Base-by-base conservation (phyloP, 2,888 invertebrate genomes). In the Bruchidius siliquastri region DNA sequence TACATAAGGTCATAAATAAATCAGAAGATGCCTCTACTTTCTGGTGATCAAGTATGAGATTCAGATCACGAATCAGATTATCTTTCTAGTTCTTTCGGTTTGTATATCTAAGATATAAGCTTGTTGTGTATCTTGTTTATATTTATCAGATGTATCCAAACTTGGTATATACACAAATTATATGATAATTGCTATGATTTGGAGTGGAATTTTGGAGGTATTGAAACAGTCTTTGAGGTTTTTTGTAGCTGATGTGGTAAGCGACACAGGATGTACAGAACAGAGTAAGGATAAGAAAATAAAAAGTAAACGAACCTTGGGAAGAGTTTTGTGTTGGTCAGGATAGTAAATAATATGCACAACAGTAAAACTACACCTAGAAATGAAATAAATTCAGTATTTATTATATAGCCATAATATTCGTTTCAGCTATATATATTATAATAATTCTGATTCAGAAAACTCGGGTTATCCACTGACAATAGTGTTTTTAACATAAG, bases 301-400 rank as follows among this genome's bases (percentile, higher is more conserved):
- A 77, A 73, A 77, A 72, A 72, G 74, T 73, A 76, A 76, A 82
- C 82, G 79, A 82, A 82, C 82, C 82, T 82, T 82, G 75, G 75
- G 79, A 76, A 78, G 75, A 77, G 70, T 76, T 79, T 79, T 75
- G 21, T 80, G 78, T 76, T 80, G 80, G 77, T 78, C 79, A 74
- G 80, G 81, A 81, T 79, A 81, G 81, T 81, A 83, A 81, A 79
- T 81, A 79, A 82, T 81, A 79, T 82, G 82, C 80, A 83, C 83
- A 79, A 83, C 79, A 79, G 82, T 81, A 80, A 82, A 81, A 81
- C 81, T 82, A 82, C 80, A 83, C 82, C 83, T 82, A 83, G 80
- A 81, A 82, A 83, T 79, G 79, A 82, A 83, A 81, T 74, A 76
- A 75, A 80, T 80, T 75, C 72, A 72, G 75, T 77, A 72, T 76